Evolutionary conservation across 2,113 vertebrate species (phyloP), one percentile per base, ranked within the genome.

Genomic region (Datnioides undecimradiatus): DNA sequence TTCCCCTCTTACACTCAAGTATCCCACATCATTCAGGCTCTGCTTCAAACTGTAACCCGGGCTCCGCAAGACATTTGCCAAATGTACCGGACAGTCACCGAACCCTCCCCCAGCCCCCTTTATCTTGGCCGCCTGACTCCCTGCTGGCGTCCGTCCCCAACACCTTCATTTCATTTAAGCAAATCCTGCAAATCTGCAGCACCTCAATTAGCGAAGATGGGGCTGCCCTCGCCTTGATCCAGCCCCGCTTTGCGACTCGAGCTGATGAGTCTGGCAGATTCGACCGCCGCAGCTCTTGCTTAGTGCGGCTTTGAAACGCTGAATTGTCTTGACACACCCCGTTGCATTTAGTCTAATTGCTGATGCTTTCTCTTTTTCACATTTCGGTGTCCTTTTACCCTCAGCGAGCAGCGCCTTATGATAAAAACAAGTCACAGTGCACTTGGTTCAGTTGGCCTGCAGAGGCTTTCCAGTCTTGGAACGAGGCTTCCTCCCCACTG

Each of bases 131-230:
- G 19, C 23, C 49, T 59, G 13, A 51, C 55, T 67, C 63, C 45
- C 63, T 57, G 33, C 57, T 49, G 75, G 46, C 23, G 3, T 43
- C 23, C 21, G 1, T 33, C 67, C n/a, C 2, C 6, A 2, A 12
- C 57, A n/a, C 64, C 51, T 76, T 74, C 1, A 83, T 83, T 80
- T 68, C 5, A 58, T 83, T 74, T 19, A 64, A 66, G 45, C 27
- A 25, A 52, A 83, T 59, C 14, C 8, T 9, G 41, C 62, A 45
- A 40, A 74, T 71, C 21, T 6, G 19, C 51, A 16, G 40, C 49
- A 33, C 78, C 73, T 83, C 36, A 33, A 9, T 87, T 23, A 75
- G 43, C 2, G 34, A 41, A 29, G 67, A 59, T 54, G 54, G 23
- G 67, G 21, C 13, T 16, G 40, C 13, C 14, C 13, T 14, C n/a